A percentile compares a stretch with the other conserved stretches of the same genome.
These are phyloP conservation scores for Hoplias malabaricus DNA, from an alignment of 2,113 vertebrate genomes.

Conservation along the genomic window DNA sequence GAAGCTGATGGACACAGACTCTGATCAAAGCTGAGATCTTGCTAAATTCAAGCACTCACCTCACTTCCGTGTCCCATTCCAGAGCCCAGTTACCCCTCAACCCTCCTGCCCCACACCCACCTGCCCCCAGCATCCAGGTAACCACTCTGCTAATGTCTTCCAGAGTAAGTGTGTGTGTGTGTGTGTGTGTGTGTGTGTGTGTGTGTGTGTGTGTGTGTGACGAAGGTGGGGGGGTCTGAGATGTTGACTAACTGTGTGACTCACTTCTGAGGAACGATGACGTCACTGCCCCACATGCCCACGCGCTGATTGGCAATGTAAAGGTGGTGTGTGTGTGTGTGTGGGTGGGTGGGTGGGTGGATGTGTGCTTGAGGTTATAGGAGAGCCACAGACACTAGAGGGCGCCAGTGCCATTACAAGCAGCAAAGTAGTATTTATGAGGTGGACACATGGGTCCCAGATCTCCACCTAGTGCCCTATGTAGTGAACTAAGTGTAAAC, in stretches of 20 bases:
- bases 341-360: not conserved
- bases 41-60: not conserved
- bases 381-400: constrained; percentile 6
- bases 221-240: not conserved
- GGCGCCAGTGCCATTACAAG: not conserved
- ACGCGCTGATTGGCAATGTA: no score
- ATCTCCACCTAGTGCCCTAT: no score
- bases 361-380: no score
- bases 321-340: no score
- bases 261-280: not conserved
- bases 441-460: no score
- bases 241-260: constrained; percentile 21
- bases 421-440: no score
- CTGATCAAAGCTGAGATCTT: not conserved
- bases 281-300: constrained; percentile 22
- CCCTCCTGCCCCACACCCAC: not conserved
- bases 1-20: not conserved
- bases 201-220: no score
- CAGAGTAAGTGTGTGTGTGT: no score
- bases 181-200: no score
- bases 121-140: not conserved
- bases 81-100: not conserved
- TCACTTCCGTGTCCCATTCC: no score
- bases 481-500: no score
- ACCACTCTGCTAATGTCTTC: constrained; percentile 1